A percentile compares a stretch with the other conserved stretches of the same genome.
phyloP scores from a whole-genome alignment of 2,888 invertebrate species.

The Acrobasis repandana region DNA sequence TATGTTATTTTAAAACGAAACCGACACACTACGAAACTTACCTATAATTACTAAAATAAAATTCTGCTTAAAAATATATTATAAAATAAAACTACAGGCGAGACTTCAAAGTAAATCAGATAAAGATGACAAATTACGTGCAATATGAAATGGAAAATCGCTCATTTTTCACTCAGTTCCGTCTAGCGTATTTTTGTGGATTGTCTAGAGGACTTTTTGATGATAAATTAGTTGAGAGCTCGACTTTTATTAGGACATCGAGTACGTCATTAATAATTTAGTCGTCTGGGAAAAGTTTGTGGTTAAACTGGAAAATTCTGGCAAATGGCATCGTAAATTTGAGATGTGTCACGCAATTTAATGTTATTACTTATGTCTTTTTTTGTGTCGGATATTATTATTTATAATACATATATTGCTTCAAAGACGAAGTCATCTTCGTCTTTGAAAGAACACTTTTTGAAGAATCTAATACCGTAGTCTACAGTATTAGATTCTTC shows the following conservation, averaged over 20 bases:
- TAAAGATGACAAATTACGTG: slow-evolving; percentile 1
- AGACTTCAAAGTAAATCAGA: background rate
- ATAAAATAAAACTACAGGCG: background rate
- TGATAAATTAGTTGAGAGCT: slow-evolving; percentile 57
- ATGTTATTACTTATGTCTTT: no score
- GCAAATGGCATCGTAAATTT: background rate
- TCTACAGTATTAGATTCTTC: no score
- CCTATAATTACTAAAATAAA: no score
- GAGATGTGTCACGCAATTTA: background rate
- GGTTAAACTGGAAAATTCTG: background rate
- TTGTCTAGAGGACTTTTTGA: slow-evolving; percentile 56
- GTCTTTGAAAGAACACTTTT: no score
- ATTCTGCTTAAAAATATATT: background rate
- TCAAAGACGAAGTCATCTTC: no score
- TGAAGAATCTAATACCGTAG: no score
- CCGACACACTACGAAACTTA: background rate
- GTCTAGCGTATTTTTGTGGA: slow-evolving; percentile 37
- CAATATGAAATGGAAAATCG: background rate
- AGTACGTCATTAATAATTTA: slow-evolving; percentile 30
- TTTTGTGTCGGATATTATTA: no score
- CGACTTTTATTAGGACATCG: slow-evolving; percentile 41
- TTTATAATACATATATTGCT: no score
- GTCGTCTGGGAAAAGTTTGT: background rate
- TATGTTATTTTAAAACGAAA: no score
- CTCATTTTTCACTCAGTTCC: slow-evolving; percentile 17